Evolutionary conservation across 2,113 vertebrate species (phyloP), one percentile per base, ranked within the genome.

Genomic region (Oophaga pumilio): DNA sequence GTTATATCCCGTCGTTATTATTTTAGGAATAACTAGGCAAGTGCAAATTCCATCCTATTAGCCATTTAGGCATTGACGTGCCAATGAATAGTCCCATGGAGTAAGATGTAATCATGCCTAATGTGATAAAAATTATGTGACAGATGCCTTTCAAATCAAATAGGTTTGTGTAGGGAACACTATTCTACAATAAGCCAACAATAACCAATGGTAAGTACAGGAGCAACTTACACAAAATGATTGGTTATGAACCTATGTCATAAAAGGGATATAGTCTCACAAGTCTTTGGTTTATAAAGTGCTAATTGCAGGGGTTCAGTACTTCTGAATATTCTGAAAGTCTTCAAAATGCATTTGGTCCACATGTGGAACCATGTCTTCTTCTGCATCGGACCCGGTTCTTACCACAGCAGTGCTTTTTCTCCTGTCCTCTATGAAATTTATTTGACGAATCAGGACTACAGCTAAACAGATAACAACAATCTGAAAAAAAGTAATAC

Each of bases 401-500:
- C 11, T 87, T 28, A 13, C 28, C 5, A 24, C 20, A 24, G 26
- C 66, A 24, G 28, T 85, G 50, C 49, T 88, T 56, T 60, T 87
- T 26, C 57, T 88, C 64, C 87, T 91, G 49, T 88, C 43, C 77
- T 89, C 85, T 43, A 89, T 89, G 14, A 50, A 85, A 18, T 81
- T 90, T 82, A 93, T 93, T 66, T 92, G 91, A 59, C 64, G 80
- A 17, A 93, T 89, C n/a, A 91, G 91, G 24, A 73, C 81, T 15
- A 89, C 88, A n/a, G 93, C 92, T 84, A 93, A 73, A 59, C 26
- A 82, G 43, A 92, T 89, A 87, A 92, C 91, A 0, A 89, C 86
- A 77, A 93, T 85, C 93, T 94, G 84, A 66, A 87, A 89, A 50
- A 76, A 18, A 84, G 8, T 18, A 24, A 28, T 18, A 20, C 7